phyloP scores from a whole-genome alignment of 2,797 vertebrate species.

The Cyprinodon diabolis region DNA sequence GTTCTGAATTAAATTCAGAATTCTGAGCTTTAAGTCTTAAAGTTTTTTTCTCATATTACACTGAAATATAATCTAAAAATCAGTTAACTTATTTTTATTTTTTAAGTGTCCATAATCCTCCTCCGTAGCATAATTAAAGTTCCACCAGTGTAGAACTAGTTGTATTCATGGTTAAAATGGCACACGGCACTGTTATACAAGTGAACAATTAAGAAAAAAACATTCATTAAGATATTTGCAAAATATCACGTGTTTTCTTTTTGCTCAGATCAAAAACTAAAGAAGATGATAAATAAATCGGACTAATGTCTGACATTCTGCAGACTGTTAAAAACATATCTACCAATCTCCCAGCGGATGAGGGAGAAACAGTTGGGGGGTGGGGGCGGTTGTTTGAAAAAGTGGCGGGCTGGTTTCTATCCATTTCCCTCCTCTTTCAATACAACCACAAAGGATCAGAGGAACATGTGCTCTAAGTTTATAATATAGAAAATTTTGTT shows the following conservation, averaged over 20 bases:
- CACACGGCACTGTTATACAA: background rate
- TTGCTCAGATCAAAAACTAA: background rate
- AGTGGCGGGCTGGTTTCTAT: background rate
- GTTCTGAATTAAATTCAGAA: too few relatives aligned
- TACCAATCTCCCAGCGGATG: background rate
- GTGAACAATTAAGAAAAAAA: background rate
- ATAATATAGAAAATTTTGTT: background rate
- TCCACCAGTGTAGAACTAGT: too few relatives aligned
- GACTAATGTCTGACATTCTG: background rate
- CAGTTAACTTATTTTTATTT: too few relatives aligned
- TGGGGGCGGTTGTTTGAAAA: background rate
- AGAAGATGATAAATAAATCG: background rate
- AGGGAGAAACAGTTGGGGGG: background rate
- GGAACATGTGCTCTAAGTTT: background rate
- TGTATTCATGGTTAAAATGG: background rate
- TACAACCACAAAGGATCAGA: slow-evolving; percentile 14
- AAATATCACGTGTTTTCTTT: background rate
- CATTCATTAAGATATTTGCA: background rate
- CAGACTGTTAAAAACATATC: background rate
- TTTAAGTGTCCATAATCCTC: too few relatives aligned
- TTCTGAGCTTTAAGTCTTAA: too few relatives aligned
- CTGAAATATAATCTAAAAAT: background rate
- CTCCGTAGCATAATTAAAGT: too few relatives aligned
- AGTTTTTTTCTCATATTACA: too few relatives aligned
- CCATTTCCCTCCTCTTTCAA: slow-evolving; percentile 17